Conservation (phyloP, 92 coral and sea anemone genomes). For the Montipora capitata region DNA sequence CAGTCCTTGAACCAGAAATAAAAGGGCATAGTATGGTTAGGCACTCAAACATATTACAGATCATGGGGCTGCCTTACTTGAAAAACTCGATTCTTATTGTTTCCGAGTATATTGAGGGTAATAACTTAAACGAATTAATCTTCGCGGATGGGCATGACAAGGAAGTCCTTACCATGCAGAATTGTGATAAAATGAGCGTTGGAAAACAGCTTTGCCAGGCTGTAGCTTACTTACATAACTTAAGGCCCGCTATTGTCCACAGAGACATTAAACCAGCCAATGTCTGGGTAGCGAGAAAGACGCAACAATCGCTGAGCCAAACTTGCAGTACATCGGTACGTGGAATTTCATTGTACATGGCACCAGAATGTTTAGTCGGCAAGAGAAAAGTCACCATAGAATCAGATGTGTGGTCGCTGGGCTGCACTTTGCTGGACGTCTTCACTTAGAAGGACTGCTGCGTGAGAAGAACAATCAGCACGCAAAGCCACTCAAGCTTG, state of each 20-base stretch:
- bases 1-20: too few species aligned
- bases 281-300: background rate
- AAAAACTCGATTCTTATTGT: too few species aligned
- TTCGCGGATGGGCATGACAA: background rate
- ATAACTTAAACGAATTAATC: too few species aligned
- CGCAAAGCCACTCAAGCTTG: background rate
- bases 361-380: too few species aligned
- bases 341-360: constrained; percentile 30
- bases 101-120: too few species aligned
- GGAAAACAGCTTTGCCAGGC: constrained; percentile 68
- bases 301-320: constrained; percentile 39
- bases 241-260: background rate
- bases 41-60: too few species aligned
- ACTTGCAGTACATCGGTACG: constrained; percentile 19
- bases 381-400: constrained; percentile 32
- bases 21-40: too few species aligned
- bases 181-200: constrained; percentile 10
- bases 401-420: constrained; percentile 70
- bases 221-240: constrained; percentile 34
- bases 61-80: too few species aligned
- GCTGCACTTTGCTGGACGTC: constrained; percentile 57
- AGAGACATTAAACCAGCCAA: too few species aligned
- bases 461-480: constrained; percentile 19
- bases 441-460: constrained; percentile 45
- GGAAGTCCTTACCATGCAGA: constrained; percentile 2